Conservation (phyloP, 2,113 vertebrate genomes). For the Eurystomus gularis region DNA sequence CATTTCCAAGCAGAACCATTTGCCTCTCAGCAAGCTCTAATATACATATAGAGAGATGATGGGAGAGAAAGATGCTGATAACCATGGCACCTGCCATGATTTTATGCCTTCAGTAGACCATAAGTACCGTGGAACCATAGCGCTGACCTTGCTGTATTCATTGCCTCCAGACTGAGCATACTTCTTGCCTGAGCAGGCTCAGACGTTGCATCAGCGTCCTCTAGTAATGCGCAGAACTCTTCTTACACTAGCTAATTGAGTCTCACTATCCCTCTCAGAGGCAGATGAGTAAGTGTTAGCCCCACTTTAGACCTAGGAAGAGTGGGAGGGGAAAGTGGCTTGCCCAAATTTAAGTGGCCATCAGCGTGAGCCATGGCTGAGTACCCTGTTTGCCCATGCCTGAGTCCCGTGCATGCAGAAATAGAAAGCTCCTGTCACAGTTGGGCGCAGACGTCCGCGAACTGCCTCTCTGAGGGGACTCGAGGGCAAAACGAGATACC, state of each 20-base stretch:
- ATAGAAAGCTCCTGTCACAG: background rate
- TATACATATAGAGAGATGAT: background rate
- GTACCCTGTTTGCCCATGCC: background rate
- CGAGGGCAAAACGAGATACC: no score
- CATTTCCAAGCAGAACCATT: background rate
- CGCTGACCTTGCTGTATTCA: background rate
- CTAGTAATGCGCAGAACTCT: background rate
- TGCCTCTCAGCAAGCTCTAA: background rate
- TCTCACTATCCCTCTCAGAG: background rate
- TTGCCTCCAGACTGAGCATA: background rate
- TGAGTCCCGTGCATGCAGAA: rapidly evolving
- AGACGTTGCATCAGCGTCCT: background rate
- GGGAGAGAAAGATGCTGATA: background rate
- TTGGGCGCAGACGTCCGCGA: no score
- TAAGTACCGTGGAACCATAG: background rate
- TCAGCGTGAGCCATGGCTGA: background rate
- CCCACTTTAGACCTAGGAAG: background rate
- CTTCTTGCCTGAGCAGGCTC: background rate
- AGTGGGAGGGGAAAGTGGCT: slow-evolving; percentile 18
- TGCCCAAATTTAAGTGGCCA: background rate
- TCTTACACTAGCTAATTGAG: background rate
- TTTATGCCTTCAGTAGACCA: background rate
- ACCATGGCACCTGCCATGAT: background rate
- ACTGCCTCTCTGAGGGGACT: no score
- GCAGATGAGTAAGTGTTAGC: background rate